Conservation (phyloP, 2,797 vertebrate genomes). For the Gadopsis marmoratus region DNA sequence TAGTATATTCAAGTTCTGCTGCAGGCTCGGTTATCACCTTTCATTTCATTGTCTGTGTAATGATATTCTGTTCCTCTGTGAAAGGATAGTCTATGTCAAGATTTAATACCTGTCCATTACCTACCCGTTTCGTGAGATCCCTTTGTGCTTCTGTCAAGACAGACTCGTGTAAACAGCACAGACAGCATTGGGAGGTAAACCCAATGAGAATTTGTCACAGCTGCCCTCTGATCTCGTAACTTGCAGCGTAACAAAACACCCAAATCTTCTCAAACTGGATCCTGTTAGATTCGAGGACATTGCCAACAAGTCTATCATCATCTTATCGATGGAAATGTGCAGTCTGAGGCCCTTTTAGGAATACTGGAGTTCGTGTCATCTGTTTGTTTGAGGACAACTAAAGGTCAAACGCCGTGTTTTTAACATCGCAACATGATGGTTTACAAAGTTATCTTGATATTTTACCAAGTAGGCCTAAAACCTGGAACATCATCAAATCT, state of each 20-base stretch:
- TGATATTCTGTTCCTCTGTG: constrained; percentile 55
- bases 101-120: constrained; percentile 13
- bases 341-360: background rate
- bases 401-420: background rate
- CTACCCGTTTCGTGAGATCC: constrained; percentile 11
- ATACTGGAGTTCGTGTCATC: background rate
- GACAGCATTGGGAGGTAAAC: constrained; percentile 24
- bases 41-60: constrained; percentile 62
- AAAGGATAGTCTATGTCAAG: constrained; percentile 29
- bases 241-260: background rate
- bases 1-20: constrained; percentile 36
- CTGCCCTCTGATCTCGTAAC: background rate
- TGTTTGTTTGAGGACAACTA: background rate
- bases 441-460: background rate
- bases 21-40: constrained; percentile 50
- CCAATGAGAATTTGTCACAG: constrained; percentile 3
- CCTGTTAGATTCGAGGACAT: background rate
- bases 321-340: background rate
- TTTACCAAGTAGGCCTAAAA: constrained; percentile 18
- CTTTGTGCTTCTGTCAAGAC: constrained; percentile 38
- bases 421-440: background rate
- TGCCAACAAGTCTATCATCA: background rate
- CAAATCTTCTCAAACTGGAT: constrained; percentile 13
- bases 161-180: constrained; percentile 36
- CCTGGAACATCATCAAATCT: background rate